phyloP scores from a whole-genome alignment of 2,888 invertebrate species.

The Himalopsyche tibetana region DNA sequence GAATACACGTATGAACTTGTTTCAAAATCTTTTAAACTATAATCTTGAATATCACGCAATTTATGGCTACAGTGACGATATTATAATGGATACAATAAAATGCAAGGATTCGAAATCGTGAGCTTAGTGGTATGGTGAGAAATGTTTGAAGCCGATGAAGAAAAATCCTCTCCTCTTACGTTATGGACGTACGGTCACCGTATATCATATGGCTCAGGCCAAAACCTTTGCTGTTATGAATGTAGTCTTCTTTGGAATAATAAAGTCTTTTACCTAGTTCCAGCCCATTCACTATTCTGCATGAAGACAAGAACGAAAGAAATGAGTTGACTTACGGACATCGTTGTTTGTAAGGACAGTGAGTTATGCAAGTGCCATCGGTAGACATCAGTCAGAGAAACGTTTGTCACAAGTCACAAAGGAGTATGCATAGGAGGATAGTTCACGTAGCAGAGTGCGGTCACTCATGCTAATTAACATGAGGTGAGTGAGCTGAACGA shows the following conservation, averaged over 20 bases:
- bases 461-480: constrained; percentile 55
- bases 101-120: too few species aligned
- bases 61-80: too few species aligned
- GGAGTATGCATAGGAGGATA: constrained; percentile 49
- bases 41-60: too few species aligned
- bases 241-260: not conserved
- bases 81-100: too few species aligned
- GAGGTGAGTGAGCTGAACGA: constrained; percentile 28
- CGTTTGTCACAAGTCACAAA: constrained; percentile 36
- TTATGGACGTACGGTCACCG: too few species aligned
- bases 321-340: constrained; percentile 17
- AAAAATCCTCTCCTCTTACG: too few species aligned
- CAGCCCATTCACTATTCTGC: not conserved
- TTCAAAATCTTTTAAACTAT: too few species aligned
- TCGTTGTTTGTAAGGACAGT: constrained; percentile 32
- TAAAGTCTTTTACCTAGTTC: not conserved
- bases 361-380: constrained; percentile 52
- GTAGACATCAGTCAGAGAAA: constrained; percentile 45
- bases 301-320: constrained; percentile 2
- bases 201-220: too few species aligned
- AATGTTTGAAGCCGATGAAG: too few species aligned
- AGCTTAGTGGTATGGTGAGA: too few species aligned
- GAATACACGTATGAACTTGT: too few species aligned
- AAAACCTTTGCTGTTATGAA: too few species aligned
- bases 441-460: constrained; percentile 53